Conservation (phyloP, 2,797 vertebrate species). For the Gymnopithys bicolor region DNA sequence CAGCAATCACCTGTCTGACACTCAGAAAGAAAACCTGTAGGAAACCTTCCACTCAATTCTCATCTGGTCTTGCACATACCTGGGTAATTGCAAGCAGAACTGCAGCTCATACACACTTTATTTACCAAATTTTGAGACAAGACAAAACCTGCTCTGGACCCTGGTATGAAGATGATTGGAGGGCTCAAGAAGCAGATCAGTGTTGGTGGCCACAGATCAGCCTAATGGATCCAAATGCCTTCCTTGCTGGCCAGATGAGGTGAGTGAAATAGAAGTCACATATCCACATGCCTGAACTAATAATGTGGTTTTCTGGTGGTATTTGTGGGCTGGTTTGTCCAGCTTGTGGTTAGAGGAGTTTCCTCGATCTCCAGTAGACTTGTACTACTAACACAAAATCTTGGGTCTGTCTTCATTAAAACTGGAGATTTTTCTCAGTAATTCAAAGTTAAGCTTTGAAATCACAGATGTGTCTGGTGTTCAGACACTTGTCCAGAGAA, state of each 20-base stretch:
- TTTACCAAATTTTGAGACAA: neutral
- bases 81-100: neutral
- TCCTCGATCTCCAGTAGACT: neutral
- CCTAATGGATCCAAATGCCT: neutral
- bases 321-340: neutral
- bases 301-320: neutral
- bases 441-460: neutral
- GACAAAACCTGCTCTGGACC: neutral
- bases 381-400: neutral
- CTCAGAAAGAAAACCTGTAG: neutral
- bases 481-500: neutral
- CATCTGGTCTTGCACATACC: neutral
- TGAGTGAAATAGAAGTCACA: neutral
- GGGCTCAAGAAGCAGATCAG: neutral
- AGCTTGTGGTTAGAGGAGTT: neutral
- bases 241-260: neutral
- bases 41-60: neutral
- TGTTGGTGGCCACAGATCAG: neutral
- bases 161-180: neutral
- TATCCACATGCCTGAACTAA: neutral
- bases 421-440: neutral
- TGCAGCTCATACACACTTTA: neutral
- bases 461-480: neutral
- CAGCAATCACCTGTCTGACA: neutral
- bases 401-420: neutral